Evolutionary conservation across 2,113 vertebrate species (phyloP), one percentile per base, ranked within the genome.

Genomic region (Apteryx owenii): DNA sequence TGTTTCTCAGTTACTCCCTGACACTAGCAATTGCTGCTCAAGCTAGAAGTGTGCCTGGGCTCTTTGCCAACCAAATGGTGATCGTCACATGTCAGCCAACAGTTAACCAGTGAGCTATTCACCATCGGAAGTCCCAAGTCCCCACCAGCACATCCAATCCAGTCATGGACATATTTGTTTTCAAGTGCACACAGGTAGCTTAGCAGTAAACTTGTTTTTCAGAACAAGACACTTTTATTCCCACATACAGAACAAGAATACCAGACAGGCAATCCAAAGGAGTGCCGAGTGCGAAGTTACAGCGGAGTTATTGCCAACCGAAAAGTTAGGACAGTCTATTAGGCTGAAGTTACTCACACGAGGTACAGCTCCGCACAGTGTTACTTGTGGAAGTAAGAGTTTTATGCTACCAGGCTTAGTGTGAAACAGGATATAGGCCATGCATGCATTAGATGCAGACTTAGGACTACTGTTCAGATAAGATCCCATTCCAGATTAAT

Each of bases 261-360:
- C 0, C 66, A 40, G 10, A 1, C 19, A 26, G 29, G 8, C 0
- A 0, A 36, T 36, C 69, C 68, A 22, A 36, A 51, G 25, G 54
- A 82, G 84, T 11, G 76, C 58, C 70, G 54, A 36, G 12, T 2
- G 33, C 0, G 21, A 0, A 0, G 15, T 1, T 9, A 46, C 0
- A 89, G 91, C 78, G 16, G 0, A 0, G 18, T 1, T 9, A 33
- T 0, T 91, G 91, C 84, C 72, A 93, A 7, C 28, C 10, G 21
- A 19, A 21, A 66, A 16, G 60, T 26, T 12, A 12, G 56, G 7
- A 31, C 18, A 19, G 56, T 10, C 56, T 60, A 10, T 8, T 33
- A 31, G 56, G 56, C 87, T 10, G 51, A 51, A 90, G 77, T 12
- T 81, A 9, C 91, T 87, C 60, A 29, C 56, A 9, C n/a, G 0